phyloP scores from a whole-genome alignment of 2,888 invertebrate species.

The Amblyjoppa fuscipennis region DNA sequence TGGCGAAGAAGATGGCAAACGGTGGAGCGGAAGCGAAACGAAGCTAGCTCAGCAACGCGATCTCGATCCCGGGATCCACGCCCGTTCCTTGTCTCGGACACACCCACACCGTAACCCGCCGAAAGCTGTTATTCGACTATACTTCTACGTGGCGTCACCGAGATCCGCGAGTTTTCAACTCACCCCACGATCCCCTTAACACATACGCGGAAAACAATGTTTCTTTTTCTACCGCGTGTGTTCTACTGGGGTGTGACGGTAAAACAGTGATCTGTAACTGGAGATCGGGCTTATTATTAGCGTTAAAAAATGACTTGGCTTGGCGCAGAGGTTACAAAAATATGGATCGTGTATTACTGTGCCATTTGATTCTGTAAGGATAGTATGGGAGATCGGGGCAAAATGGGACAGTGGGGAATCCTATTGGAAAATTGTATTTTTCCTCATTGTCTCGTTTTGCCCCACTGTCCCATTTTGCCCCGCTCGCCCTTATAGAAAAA shows the following conservation, averaged over 20 bases:
- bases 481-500: too few species aligned
- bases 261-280: neutral
- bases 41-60: conserved; percentile 84
- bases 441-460: too few species aligned
- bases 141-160: conserved; percentile 31
- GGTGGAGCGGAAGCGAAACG: conserved; percentile 36
- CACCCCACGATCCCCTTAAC: neutral
- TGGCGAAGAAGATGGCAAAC: conserved; percentile 73
- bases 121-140: conserved; percentile 75
- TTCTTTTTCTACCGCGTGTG: conserved; percentile 4
- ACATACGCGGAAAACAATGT: conserved; percentile 15
- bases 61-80: conserved; percentile 81
- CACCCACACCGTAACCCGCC: conserved; percentile 84
- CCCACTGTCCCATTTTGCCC: too few species aligned
- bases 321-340: neutral
- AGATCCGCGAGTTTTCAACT: neutral
- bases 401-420: too few species aligned
- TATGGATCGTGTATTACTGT: neutral
- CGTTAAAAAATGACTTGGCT: neutral
- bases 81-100: conserved; percentile 85
- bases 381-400: too few species aligned
- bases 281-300: neutral
- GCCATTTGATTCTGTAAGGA: too few species aligned
- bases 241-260: neutral
- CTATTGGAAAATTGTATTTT: too few species aligned